Percentiles rank a stretch among this genome's conserved stretches.
Conservation (phyloP, 2,113 vertebrate species). For the Actenoides hombroni region DNA sequence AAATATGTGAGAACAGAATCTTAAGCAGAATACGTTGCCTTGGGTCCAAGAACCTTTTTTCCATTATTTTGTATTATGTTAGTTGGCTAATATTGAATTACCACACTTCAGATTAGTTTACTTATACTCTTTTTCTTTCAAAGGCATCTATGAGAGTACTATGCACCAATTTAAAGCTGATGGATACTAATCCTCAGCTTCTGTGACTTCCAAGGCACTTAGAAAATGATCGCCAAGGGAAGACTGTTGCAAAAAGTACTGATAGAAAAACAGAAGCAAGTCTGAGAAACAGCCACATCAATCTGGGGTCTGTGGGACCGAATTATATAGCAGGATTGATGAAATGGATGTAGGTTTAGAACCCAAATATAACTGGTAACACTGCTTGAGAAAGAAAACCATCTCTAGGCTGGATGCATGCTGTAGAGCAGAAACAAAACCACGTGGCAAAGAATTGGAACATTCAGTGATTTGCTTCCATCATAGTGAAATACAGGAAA, state of each 20-base stretch:
- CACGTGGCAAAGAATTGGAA: background rate
- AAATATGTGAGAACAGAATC: constrained; percentile 57
- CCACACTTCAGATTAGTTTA: background rate
- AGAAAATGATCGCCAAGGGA: background rate
- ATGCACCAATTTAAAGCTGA: background rate
- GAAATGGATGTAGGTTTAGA: background rate
- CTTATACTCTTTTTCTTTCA: background rate
- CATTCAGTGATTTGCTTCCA: background rate
- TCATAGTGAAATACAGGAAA: background rate
- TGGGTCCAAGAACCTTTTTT: background rate
- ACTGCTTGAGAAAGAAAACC: background rate
- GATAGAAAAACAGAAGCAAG: background rate
- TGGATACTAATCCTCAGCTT: background rate
- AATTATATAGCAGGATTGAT: background rate
- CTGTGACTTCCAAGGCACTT: background rate
- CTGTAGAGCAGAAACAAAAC: background rate
- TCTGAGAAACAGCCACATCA: background rate
- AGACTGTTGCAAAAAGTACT: background rate
- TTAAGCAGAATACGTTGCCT: background rate
- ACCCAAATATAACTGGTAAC: background rate
- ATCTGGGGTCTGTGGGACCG: background rate
- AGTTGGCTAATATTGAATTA: background rate
- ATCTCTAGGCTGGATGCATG: background rate
- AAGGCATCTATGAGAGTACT: background rate
- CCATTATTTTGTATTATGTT: background rate